Conservation (phyloP, 2,797 vertebrate species). For the Astyanax mexicanus region DNA sequence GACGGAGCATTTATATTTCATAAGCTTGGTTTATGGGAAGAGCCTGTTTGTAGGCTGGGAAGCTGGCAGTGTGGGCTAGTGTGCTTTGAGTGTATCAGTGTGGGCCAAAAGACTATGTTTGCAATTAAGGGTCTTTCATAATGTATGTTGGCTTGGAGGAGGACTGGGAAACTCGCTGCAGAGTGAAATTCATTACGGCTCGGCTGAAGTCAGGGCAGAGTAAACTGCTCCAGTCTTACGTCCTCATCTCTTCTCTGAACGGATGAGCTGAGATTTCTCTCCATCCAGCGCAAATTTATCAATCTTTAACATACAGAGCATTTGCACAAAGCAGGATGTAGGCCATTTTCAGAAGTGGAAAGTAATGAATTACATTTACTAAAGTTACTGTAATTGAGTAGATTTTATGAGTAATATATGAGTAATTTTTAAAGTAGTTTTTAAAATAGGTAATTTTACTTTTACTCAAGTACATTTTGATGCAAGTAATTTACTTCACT, state of each 20-base stretch:
- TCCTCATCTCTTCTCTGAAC: background rate
- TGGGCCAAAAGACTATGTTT: constrained; percentile 31
- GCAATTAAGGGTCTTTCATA: constrained; percentile 33
- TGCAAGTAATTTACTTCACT: no score
- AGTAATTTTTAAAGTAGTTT: no score
- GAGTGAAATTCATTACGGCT: constrained; percentile 10
- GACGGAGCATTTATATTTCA: constrained; percentile 23
- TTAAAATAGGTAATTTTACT: no score
- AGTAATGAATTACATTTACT: no score
- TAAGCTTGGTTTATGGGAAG: constrained; percentile 25
- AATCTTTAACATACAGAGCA: constrained; percentile 9
- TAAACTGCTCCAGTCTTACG: background rate
- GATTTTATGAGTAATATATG: no score
- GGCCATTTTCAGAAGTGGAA: no score
- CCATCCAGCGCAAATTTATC: background rate
- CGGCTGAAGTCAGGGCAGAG: background rate
- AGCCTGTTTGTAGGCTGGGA: background rate
- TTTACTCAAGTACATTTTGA: no score
- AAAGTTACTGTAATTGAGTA: no score
- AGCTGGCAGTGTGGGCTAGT: background rate
- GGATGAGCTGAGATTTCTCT: background rate
- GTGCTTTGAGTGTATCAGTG: constrained; percentile 8
- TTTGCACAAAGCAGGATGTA: background rate
- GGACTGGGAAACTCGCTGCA: constrained; percentile 7
- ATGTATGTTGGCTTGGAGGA: constrained; percentile 18